Evolutionary conservation across 2,113 vertebrate species (phyloP).

Genomic region (Megaceryle maxima): DNA sequence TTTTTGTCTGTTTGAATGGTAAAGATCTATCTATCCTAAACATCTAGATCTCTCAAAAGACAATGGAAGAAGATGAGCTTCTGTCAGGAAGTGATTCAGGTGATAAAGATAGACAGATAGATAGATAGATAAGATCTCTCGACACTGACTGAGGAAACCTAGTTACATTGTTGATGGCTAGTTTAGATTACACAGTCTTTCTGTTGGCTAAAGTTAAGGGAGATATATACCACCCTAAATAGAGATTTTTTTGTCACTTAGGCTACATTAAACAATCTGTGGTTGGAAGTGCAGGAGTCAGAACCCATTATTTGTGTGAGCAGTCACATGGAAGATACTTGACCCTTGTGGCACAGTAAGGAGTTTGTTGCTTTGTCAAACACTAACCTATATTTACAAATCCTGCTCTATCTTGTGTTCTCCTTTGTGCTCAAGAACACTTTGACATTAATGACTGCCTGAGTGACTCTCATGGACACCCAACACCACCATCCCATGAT

Average conservation of each 20-base stretch:
- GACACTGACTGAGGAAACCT: background rate
- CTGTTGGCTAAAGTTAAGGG: background rate
- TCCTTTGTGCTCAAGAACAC: background rate
- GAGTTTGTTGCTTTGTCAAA: background rate
- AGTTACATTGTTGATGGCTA: background rate
- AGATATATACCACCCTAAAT: background rate
- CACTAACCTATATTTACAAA: background rate
- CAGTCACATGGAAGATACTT: background rate
- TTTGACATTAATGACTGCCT: background rate
- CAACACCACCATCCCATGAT: background rate
- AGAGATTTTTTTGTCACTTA: background rate
- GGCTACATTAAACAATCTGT: background rate
- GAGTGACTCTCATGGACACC: background rate
- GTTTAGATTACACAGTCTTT: background rate
- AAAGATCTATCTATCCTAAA: background rate
- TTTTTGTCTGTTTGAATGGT: background rate
- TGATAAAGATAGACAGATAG: background rate
- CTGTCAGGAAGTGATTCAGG: background rate
- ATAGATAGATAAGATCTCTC: background rate
- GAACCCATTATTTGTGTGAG: background rate
- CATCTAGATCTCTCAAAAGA: background rate
- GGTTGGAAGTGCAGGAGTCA: background rate
- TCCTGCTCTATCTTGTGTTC: background rate
- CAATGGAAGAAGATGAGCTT: background rate
- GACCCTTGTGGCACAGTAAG: background rate